Evolutionary conservation across 2,888 invertebrate species (phyloP).

Genomic region (Pasiphila rectangulata): DNA sequence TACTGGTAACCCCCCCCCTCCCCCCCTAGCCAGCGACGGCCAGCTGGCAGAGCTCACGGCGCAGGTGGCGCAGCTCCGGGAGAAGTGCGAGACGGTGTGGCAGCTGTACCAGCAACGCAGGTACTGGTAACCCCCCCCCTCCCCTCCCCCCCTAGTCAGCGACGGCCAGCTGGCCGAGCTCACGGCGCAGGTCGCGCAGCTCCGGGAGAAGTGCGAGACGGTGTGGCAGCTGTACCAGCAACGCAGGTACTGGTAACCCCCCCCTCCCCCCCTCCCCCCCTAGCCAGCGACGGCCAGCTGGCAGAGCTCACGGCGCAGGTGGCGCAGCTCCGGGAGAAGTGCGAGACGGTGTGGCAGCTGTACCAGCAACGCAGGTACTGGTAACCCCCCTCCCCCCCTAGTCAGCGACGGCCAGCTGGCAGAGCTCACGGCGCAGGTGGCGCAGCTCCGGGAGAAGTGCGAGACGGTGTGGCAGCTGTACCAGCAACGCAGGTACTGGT

Average conservation of each 20-base stretch:
- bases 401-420: too few species aligned
- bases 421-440: constrained; percentile 85
- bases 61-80: constrained; percentile 83
- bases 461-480: constrained; percentile 77
- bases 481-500: constrained; percentile 80
- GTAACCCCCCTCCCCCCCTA: too few species aligned
- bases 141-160: too few species aligned
- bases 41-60: constrained; percentile 87
- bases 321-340: constrained; percentile 84
- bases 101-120: constrained; percentile 83
- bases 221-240: constrained; percentile 83
- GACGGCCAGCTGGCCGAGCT: constrained; percentile 88
- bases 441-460: constrained; percentile 84
- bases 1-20: too few species aligned
- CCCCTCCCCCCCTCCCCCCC: too few species aligned
- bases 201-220: constrained; percentile 82
- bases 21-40: too few species aligned
- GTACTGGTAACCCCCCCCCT: too few species aligned
- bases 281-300: too few species aligned
- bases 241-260: constrained; percentile 65
- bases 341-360: constrained; percentile 63
- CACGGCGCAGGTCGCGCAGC: constrained; percentile 83
- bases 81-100: constrained; percentile 81
- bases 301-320: constrained; percentile 86
- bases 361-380: constrained; percentile 83